Evolutionary conservation across 1,140 invertebrate species (phyloP).

Genomic region (Neodiprion lecontei): DNA sequence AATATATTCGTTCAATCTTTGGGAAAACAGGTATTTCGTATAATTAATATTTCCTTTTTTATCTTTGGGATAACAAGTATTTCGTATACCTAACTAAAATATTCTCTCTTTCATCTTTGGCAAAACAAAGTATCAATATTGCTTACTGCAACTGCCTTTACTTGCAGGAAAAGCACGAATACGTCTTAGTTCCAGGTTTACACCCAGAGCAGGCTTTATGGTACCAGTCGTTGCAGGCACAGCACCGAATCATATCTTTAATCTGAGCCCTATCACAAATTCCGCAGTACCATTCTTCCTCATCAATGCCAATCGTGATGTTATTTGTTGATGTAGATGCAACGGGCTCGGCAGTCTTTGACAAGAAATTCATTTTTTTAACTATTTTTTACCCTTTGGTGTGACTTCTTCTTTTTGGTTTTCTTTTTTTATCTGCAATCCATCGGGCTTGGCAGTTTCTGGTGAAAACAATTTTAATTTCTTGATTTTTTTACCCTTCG

Average conservation of each 20-base stretch:
- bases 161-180: background rate
- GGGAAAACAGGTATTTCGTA: background rate
- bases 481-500: background rate
- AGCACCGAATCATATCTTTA: background rate
- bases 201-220: background rate
- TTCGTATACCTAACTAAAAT: background rate
- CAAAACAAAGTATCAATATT: background rate
- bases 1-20: background rate
- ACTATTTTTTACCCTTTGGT: background rate
- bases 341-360: background rate
- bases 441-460: background rate
- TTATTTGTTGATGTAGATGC: background rate
- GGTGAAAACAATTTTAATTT: background rate
- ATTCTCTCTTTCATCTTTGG: background rate
- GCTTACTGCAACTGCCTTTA: background rate
- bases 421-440: background rate
- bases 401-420: background rate
- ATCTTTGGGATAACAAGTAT: background rate
- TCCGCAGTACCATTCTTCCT: background rate
- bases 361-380: background rate
- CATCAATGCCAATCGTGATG: background rate
- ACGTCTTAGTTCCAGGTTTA: background rate
- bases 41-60: background rate
- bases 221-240: background rate
- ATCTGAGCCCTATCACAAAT: constrained; percentile 1